Conservation (phyloP, 2,113 vertebrate species). For the Dendrocopos noguchii region DNA sequence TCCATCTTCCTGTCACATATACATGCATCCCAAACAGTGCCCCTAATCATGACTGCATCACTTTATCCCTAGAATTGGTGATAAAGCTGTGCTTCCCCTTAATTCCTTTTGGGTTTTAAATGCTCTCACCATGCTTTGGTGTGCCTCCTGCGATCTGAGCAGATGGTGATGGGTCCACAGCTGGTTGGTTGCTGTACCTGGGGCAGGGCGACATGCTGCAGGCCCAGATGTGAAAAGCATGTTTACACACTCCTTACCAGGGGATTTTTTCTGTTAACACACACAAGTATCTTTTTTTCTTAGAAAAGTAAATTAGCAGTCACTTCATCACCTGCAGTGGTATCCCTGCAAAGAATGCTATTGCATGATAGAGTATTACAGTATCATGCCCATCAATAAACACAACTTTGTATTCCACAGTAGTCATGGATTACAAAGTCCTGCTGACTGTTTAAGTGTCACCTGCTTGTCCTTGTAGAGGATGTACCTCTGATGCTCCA, state of each 20-base stretch:
- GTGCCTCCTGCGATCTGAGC: not conserved
- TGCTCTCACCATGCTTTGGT: not conserved
- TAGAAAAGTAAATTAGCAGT: not conserved
- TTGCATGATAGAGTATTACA: not conserved
- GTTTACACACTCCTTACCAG: not conserved
- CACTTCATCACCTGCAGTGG: not conserved
- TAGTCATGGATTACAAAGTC: not conserved
- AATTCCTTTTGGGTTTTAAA: not conserved
- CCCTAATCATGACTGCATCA: not conserved
- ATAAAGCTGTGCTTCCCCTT: not conserved
- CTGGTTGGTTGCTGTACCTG: fast-evolving
- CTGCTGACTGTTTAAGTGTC: not conserved
- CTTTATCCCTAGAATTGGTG: not conserved
- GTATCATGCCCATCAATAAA: not conserved
- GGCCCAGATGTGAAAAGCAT: not conserved
- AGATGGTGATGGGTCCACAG: not conserved
- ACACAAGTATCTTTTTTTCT: not conserved
- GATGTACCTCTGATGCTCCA: fast-evolving
- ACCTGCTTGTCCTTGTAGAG: not conserved
- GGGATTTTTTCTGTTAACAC: not conserved
- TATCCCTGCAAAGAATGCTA: not conserved
- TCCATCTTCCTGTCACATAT: not conserved
- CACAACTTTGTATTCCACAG: not conserved
- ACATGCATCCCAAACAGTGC: not conserved
- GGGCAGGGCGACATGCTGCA: not conserved